Conservation (phyloP, 1,140 invertebrate genomes). For the Pachyrhynchus sulphureomaculatus region DNA sequence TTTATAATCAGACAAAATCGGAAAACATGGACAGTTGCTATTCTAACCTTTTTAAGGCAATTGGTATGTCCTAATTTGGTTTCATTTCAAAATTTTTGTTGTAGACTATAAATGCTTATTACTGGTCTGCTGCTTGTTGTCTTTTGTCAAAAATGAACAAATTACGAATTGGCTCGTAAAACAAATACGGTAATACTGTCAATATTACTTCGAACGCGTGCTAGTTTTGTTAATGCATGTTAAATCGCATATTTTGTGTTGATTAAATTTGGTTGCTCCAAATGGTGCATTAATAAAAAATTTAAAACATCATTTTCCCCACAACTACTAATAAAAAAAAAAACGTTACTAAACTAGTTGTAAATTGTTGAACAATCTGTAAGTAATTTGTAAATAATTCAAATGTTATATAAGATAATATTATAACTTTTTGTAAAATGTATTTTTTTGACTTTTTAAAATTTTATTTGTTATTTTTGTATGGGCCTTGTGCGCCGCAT, state of each 20-base stretch:
- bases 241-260: not conserved
- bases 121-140: too few relatives aligned
- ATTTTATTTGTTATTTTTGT: constrained; percentile 37
- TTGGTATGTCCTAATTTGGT: too few relatives aligned
- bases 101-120: too few relatives aligned
- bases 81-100: too few relatives aligned
- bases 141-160: too few relatives aligned
- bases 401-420: constrained; percentile 43
- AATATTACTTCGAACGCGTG: not conserved
- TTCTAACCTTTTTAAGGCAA: too few relatives aligned
- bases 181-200: too few relatives aligned
- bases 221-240: not conserved
- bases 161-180: too few relatives aligned
- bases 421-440: constrained; percentile 18
- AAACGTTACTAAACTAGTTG: constrained; percentile 19
- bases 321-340: not conserved
- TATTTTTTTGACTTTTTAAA: constrained; percentile 27
- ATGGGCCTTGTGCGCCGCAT: not conserved
- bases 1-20: too few relatives aligned
- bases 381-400: constrained; percentile 46
- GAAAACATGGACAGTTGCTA: too few relatives aligned
- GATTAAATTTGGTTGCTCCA: not conserved
- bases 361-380: constrained; percentile 41
- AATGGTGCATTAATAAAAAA: not conserved
- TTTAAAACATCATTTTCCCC: not conserved